These are phyloP conservation scores for Podarcis cretensis DNA, from an alignment of 2,113 vertebrate species.

Conservation along the genomic window DNA sequence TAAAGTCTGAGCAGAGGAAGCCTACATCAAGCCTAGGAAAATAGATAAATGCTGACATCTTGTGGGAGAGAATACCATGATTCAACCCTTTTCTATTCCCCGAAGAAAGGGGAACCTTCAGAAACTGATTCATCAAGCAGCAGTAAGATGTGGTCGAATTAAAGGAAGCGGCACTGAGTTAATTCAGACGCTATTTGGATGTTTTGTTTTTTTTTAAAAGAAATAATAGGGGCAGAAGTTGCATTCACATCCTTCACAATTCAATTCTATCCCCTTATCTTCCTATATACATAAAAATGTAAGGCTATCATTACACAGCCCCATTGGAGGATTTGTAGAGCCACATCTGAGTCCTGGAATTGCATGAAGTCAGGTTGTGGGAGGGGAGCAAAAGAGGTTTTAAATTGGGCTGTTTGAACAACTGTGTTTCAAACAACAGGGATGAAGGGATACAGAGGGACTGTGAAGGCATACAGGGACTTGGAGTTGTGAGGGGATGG, in stretches of 20 bases:
- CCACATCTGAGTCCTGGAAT: no score
- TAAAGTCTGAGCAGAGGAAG: neutral
- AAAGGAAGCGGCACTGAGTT: neutral
- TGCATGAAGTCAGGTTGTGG: no score
- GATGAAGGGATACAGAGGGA: no score
- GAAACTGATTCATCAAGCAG: neutral
- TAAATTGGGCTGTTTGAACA: no score
- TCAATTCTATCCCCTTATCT: neutral
- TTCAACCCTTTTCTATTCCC: neutral
- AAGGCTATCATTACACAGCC: no score
- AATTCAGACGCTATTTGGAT: no score
- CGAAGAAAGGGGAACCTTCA: neutral
- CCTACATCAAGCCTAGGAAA: neutral
- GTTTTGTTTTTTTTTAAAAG: neutral
- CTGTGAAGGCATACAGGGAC: no score
- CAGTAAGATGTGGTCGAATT: neutral
- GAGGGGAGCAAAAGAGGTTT: no score
- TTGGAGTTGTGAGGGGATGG: no score
- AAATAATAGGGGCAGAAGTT: neutral
- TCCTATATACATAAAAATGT: no score
- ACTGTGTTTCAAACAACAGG: no score
- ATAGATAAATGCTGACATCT: constrained; percentile 19
- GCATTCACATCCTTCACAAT: neutral
- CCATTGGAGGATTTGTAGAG: no score
- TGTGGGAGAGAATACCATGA: neutral